These are phyloP conservation scores for Erebia aethiops DNA, from an alignment of 2,888 invertebrate species.

Conservation along the genomic window DNA sequence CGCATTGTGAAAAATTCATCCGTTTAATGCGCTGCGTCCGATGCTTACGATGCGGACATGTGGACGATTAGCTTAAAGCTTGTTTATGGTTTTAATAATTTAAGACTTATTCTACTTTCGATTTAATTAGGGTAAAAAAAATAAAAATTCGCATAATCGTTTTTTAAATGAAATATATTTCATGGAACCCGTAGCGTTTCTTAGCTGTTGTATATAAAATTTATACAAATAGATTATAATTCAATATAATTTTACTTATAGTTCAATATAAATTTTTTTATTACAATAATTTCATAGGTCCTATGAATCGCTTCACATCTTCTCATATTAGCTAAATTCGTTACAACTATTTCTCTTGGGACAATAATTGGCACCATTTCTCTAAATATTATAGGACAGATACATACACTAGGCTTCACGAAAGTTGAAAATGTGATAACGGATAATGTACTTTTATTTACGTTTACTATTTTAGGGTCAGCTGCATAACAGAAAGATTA, in stretches of 20 bases:
- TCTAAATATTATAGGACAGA: conserved; percentile 44
- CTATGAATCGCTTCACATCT: conserved; percentile 59
- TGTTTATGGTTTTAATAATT: too few relatives aligned
- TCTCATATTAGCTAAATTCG: conserved; percentile 49
- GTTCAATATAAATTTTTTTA: conserved; percentile 34
- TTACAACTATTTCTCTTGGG: conserved; percentile 60
- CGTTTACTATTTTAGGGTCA: neutral
- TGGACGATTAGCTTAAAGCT: too few relatives aligned
- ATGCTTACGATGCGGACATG: too few relatives aligned
- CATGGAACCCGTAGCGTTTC: conserved; percentile 83
- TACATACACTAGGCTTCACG: neutral
- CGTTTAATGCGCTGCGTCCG: too few relatives aligned
- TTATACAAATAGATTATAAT: conserved; percentile 70
- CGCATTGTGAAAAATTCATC: too few relatives aligned
- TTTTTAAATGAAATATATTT: conserved; percentile 80
- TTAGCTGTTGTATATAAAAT: conserved; percentile 78
- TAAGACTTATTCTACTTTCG: too few relatives aligned
- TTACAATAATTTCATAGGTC: conserved; percentile 59
- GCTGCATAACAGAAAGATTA: neutral
- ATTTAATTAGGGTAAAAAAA: conserved; percentile 23
- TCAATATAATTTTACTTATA: conserved; percentile 39
- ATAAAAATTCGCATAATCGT: conserved; percentile 52
- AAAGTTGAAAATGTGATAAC: conserved; percentile 4
- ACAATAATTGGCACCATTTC: conserved; percentile 71
- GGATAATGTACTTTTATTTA: neutral